phyloP scores from a whole-genome alignment of 2,797 vertebrate species.

The Coregonus sp. region DNA sequence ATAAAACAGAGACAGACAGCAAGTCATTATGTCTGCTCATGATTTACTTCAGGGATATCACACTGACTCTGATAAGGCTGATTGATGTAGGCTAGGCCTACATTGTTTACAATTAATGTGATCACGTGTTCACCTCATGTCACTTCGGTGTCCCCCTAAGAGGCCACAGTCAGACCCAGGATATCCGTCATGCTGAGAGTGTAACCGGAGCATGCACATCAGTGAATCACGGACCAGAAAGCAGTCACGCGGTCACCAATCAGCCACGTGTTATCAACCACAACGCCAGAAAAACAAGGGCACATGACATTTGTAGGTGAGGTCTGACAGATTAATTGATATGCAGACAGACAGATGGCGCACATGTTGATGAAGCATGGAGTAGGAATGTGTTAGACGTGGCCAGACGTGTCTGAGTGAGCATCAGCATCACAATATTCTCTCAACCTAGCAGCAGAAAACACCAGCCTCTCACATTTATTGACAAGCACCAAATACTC shows the following conservation, averaged over 20 bases:
- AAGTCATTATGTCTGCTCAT: neutral
- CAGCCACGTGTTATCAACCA: neutral
- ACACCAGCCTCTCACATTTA: neutral
- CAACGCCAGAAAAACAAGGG: neutral
- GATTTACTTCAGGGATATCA: neutral
- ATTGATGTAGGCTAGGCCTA: neutral
- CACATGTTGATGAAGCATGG: constrained; percentile 21
- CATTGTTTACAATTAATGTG: neutral
- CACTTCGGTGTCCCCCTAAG: neutral
- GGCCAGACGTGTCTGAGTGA: neutral
- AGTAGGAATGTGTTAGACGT: neutral
- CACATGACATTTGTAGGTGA: constrained; percentile 22
- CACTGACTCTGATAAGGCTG: neutral
- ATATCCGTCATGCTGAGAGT: neutral
- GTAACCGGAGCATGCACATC: neutral
- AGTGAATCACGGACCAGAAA: neutral
- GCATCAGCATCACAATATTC: neutral
- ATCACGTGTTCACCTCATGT: neutral
- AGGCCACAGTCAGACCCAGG: neutral
- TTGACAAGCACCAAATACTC: neutral
- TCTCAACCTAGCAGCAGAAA: neutral
- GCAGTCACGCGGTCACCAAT: neutral
- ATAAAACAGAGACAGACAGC: neutral
- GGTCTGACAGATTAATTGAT: constrained; percentile 22
- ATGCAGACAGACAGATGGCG: constrained; percentile 22